Percentiles rank a stretch among this genome's conserved stretches.
Conservation (phyloP, 2,888 invertebrate species). For the Nemotelus nigrinus region DNA sequence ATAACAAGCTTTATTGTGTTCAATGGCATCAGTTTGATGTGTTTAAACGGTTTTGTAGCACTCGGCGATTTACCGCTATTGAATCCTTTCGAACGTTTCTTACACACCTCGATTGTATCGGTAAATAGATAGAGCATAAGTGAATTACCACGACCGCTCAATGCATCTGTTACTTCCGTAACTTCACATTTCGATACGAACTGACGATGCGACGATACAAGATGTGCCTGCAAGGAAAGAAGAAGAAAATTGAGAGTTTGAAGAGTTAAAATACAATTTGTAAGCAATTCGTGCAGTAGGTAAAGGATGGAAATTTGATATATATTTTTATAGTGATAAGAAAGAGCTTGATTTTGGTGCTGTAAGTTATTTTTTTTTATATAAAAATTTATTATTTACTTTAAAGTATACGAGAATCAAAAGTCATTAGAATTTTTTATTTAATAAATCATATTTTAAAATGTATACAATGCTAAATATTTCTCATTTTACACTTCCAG, state of each 20-base stretch:
- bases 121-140: constrained; percentile 92
- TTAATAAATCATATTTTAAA: too few species aligned
- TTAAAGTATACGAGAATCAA: too few species aligned
- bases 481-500: too few species aligned
- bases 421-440: too few species aligned
- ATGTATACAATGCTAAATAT: too few species aligned
- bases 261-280: neutral
- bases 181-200: constrained; percentile 91
- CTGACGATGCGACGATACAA: constrained; percentile 91
- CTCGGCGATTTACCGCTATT: constrained; percentile 77
- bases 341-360: too few species aligned
- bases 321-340: too few species aligned
- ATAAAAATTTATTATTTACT: too few species aligned
- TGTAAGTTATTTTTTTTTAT: too few species aligned
- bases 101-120: constrained; percentile 93
- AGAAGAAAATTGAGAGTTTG: neutral
- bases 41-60: constrained; percentile 87
- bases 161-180: constrained; percentile 83
- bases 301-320: too few species aligned
- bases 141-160: constrained; percentile 87
- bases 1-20: constrained; percentile 91
- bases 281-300: too few species aligned
- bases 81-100: constrained; percentile 81
- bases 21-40: constrained; percentile 87
- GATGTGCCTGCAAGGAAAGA: constrained; percentile 74